These are phyloP conservation scores for Drosophila kuntzei DNA, from an alignment of 2,888 invertebrate genomes.

Conservation along the genomic window DNA sequence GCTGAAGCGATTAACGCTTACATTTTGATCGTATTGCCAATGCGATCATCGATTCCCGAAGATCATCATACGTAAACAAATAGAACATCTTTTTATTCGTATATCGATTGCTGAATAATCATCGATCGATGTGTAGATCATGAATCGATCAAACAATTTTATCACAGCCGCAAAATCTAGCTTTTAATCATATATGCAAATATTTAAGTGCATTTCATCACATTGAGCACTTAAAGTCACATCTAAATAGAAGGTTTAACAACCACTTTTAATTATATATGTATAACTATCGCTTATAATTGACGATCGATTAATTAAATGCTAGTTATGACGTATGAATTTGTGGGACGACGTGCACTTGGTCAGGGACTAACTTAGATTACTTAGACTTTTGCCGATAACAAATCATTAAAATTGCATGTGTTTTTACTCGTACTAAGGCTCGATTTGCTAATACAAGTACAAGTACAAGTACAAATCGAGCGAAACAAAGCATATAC, in stretches of 20 bases:
- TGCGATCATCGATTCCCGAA: not conserved
- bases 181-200: slow-evolving; percentile 1
- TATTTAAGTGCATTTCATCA: not conserved
- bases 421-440: slow-evolving; percentile 19
- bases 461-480: not conserved
- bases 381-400: slow-evolving; percentile 40
- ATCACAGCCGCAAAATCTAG: not conserved
- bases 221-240: not conserved
- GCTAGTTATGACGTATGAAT: slow-evolving; percentile 44
- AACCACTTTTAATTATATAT: slow-evolving; percentile 5
- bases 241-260: not conserved
- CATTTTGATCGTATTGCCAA: slow-evolving; percentile 6
- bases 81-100: not conserved
- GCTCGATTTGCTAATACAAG: slow-evolving; percentile 11
- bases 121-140: not conserved
- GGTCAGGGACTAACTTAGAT: slow-evolving; percentile 61
- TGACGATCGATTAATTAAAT: slow-evolving; percentile 35
- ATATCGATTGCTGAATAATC: slow-evolving; percentile 27
- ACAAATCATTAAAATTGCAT: slow-evolving; percentile 48
- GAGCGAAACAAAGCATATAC: slow-evolving; percentile 27
- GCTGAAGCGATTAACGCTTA: slow-evolving; percentile 4
- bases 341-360: slow-evolving; percentile 66
- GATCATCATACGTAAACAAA: slow-evolving; percentile 1
- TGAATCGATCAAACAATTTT: slow-evolving; percentile 5
- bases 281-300: slow-evolving; percentile 5